Conservation (phyloP, 2,888 invertebrate species). For the Rhamnusium bicolor region DNA sequence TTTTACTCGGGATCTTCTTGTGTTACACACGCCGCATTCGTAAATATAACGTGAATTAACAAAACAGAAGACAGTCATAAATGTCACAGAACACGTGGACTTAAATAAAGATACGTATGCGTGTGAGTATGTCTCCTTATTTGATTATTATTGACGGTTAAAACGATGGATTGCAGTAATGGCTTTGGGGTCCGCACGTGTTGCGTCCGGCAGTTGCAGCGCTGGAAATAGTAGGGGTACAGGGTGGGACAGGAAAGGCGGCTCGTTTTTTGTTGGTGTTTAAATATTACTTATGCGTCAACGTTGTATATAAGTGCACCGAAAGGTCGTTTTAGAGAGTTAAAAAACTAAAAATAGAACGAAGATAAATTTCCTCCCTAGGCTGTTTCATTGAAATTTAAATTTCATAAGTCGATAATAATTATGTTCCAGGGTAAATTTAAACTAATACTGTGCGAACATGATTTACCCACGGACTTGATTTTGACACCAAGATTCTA, state of each 20-base stretch:
- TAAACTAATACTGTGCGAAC: too few relatives aligned
- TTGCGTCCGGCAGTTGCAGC: conserved; percentile 6
- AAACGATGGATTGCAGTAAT: background rate
- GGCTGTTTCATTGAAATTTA: background rate
- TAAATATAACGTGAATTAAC: background rate
- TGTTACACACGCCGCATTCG: background rate
- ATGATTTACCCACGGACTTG: too few relatives aligned
- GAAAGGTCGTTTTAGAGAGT: background rate
- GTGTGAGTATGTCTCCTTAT: background rate
- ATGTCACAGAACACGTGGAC: conserved; percentile 32
- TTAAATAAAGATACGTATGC: background rate
- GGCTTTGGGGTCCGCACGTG: conserved; percentile 12
- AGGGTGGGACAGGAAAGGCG: background rate
- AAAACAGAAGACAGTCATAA: background rate
- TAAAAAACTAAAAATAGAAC: background rate
- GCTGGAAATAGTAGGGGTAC: background rate
- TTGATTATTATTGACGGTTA: background rate
- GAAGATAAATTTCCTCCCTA: background rate
- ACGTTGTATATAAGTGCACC: background rate
- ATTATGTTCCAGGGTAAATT: too few relatives aligned
- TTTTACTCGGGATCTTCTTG: conserved; percentile 27
- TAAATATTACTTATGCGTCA: background rate
- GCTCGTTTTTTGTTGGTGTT: background rate
- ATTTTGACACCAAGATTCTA: too few relatives aligned
- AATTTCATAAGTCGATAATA: background rate